Base-by-base conservation (phyloP, 2,888 invertebrate genomes). In the Oscheius sp. region DNA sequence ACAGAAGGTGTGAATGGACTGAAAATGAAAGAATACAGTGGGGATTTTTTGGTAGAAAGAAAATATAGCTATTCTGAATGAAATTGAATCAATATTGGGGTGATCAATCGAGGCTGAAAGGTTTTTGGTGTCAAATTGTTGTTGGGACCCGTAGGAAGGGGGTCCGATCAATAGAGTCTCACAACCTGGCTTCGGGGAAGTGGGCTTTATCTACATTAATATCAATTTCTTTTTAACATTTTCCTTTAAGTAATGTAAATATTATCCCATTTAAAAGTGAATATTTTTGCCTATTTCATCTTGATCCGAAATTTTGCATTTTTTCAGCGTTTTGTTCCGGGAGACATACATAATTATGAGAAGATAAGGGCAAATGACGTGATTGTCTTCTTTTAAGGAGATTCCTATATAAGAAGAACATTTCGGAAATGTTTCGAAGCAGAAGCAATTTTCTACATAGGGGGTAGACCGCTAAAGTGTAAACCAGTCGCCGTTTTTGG, bases 151-250 rank as follows among this genome's bases (percentile, higher is more conserved):
- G 52, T 21, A 23, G 66, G 52, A 66, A 52, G 25, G 25, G 66
- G 52, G 66, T 66, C 52, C 52, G 66, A 66, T 66, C 66, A 52
- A 66, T 66, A 66, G 16, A 46, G 52, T 18, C 52, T 49, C 66
- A 66, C 61, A 27, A 27, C 63, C 21, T 16, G 23, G 12, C 43
- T 63, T 63, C 21, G 52, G 27, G 49, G 52, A 66, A 27, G 52
- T 29, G 52, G 49, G 46, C 29, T 18, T 52, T 64, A 16, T 27
- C 12, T 13, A 6, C 58, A 27, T 29, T 61, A 16, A n/a, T 55
- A 16, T 61, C 12, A 25, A 27, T 29, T 29, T 58, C 21, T 23
- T 45, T 63, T 63, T 23, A 3, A 45, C 6, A 1, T 45, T 1
- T n/a, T 61, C 21, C 29, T 13, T 2, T 61, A n/a, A n/a, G n/a